A percentile compares a stretch with the other conserved stretches of the same genome.
These are phyloP conservation scores for Patiria pectinifera DNA, from an alignment of 53 echinoderm and acorn worm genomes.

Conservation along the genomic window DNA sequence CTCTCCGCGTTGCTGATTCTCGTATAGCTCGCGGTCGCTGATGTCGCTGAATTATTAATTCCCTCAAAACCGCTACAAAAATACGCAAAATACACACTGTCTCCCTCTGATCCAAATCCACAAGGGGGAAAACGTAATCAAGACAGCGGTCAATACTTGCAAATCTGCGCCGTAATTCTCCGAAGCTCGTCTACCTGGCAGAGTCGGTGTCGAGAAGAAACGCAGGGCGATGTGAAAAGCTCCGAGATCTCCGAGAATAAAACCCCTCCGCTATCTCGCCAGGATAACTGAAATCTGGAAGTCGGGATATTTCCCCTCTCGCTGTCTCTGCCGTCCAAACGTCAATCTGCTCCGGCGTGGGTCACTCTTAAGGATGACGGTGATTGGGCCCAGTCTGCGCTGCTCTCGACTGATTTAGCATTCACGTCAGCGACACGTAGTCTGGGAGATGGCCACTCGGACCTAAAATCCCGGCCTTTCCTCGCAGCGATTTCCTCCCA, in stretches of 20 bases:
- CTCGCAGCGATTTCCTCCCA: conserved; percentile 38
- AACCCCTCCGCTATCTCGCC: background rate
- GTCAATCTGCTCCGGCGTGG: background rate
- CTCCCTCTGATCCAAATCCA: background rate
- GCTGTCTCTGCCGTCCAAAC: background rate
- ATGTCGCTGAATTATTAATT: background rate
- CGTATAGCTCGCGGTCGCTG: background rate
- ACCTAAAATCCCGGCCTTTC: conserved; percentile 44
- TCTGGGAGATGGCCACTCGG: conserved; percentile 39
- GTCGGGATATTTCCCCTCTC: background rate
- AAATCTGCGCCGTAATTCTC: background rate
- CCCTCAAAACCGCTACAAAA: background rate
- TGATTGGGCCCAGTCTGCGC: background rate
- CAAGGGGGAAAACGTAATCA: background rate
- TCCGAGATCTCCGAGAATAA: background rate
- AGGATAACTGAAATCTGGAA: background rate
- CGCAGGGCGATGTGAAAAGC: background rate
- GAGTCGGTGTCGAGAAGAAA: background rate
- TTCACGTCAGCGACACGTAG: conserved; percentile 50
- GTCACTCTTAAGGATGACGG: background rate
- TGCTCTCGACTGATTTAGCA: conserved; percentile 36
- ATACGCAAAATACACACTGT: background rate
- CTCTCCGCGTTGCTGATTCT: background rate
- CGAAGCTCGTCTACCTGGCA: background rate
- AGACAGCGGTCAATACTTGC: background rate